These are phyloP conservation scores for Erinaceus europaeus DNA, from an alignment of 2,113 vertebrate species.

Conservation along the genomic window DNA sequence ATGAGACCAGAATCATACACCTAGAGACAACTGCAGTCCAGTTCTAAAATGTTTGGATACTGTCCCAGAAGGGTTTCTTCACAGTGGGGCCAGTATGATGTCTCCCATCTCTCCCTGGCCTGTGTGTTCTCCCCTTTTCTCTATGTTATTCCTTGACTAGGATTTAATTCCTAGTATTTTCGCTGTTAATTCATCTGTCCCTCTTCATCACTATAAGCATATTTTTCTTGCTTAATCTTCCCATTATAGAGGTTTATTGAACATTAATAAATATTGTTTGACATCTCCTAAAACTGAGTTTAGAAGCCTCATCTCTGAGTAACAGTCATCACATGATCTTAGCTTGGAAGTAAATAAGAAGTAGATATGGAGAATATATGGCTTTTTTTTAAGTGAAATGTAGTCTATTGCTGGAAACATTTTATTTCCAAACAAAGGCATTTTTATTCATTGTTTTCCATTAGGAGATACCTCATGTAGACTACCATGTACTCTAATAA, in stretches of 20 bases:
- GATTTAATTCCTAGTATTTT: not conserved
- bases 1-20: not conserved
- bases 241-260: not conserved
- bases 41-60: not conserved
- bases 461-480: not conserved
- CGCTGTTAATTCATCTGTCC: not conserved
- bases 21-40: not conserved
- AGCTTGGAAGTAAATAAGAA: not conserved
- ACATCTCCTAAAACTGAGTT: not conserved
- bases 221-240: not conserved
- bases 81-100: not conserved
- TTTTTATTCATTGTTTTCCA: not conserved
- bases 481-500: not conserved
- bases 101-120: too few species aligned
- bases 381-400: not conserved
- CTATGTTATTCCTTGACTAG: not conserved
- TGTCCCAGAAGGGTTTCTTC: not conserved
- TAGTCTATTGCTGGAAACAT: not conserved
- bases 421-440: not conserved
- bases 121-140: not conserved
- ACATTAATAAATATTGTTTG: not conserved
- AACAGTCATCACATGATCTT: not conserved
- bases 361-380: not conserved
- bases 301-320: not conserved
- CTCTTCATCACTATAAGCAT: not conserved